Evolutionary conservation across 2,113 vertebrate species (phyloP).

Genomic region (Anoura caudifer): DNA sequence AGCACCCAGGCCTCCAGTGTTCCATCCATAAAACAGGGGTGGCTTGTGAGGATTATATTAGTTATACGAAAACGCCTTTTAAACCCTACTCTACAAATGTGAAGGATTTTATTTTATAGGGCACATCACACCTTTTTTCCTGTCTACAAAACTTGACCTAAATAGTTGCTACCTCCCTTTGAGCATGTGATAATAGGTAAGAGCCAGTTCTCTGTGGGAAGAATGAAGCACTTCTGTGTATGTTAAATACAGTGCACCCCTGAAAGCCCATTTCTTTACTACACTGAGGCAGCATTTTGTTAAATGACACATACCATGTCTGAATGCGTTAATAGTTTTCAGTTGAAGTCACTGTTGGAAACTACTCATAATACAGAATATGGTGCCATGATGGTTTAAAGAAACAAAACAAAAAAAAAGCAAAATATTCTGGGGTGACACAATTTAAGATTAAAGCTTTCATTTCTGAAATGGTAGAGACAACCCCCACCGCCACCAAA

Average conservation of each 20-base stretch:
- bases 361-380: neutral
- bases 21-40: neutral
- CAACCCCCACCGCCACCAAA: neutral
- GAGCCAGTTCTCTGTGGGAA: neutral
- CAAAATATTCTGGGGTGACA: neutral
- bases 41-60: neutral
- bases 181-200: neutral
- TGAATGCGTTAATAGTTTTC: conserved; percentile 14
- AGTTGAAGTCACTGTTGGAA: conserved; percentile 30
- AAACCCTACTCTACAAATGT: neutral
- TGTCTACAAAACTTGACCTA: neutral
- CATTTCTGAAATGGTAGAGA: conserved; percentile 3
- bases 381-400: neutral
- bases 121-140: neutral
- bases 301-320: neutral
- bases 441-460: neutral
- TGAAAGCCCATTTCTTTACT: neutral
- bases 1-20: neutral
- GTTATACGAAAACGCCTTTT: neutral
- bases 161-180: neutral
- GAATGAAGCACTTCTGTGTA: neutral
- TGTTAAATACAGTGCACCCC: neutral
- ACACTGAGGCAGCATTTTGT: neutral
- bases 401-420: neutral
- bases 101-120: neutral